phyloP scores from a whole-genome alignment of 2,888 invertebrate species.

The Conops quadrifasciatus region DNA sequence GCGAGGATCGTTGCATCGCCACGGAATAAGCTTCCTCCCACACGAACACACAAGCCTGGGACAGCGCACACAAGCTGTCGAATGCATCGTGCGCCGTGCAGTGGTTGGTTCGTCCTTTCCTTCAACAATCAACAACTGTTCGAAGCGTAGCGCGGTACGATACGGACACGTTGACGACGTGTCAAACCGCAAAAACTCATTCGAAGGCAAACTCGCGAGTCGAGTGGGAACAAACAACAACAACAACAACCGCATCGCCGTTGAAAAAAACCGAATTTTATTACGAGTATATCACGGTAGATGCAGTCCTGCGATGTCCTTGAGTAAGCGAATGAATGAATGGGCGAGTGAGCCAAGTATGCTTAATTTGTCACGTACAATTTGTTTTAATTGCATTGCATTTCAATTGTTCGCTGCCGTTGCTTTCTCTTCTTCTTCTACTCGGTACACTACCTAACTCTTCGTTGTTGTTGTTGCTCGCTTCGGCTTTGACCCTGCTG shows the following conservation, averaged over 20 bases:
- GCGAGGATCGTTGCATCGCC: too few species aligned
- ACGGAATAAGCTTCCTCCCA: conserved; percentile 6
- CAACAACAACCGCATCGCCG: background rate
- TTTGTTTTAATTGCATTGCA: conserved; percentile 49
- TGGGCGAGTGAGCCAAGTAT: conserved; percentile 7
- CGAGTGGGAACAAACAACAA: conserved; percentile 16
- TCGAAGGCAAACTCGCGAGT: conserved; percentile 6
- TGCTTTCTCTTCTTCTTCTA: background rate
- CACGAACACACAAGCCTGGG: background rate
- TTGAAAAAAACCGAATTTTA: background rate
- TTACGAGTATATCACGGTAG: background rate
- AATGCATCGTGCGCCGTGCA: too few species aligned
- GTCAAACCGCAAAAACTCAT: conserved; percentile 35
- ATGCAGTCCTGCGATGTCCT: too few species aligned
- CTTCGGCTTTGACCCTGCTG: background rate
- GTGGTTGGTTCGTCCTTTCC: too few species aligned
- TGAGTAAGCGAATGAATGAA: too few species aligned
- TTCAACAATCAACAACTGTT: background rate
- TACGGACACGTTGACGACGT: conserved; percentile 32
- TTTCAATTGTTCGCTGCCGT: conserved; percentile 22
- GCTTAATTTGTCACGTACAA: conserved; percentile 47
- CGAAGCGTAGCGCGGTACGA: background rate
- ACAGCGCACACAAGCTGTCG: too few species aligned
- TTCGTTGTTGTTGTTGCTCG: conserved; percentile 1
- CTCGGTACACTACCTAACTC: background rate